Conservation (phyloP, 1,140 invertebrate genomes). For the Drosophila parabipectinata region DNA sequence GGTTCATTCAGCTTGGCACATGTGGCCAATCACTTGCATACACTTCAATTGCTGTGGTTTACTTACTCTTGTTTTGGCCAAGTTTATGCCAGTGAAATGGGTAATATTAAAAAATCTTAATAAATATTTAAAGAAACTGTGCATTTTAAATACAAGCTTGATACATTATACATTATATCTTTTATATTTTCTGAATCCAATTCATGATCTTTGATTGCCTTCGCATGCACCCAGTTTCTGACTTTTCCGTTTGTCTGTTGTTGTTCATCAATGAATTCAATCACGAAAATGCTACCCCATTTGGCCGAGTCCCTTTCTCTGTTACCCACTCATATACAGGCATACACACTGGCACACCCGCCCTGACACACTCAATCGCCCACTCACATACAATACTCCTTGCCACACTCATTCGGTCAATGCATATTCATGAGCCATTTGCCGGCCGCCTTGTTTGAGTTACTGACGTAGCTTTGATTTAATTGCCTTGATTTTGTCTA, state of each 20-base stretch:
- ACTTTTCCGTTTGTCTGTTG: slow-evolving; percentile 21
- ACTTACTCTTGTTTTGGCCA: not conserved
- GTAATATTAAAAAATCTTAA: not conserved
- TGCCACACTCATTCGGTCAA: slow-evolving; percentile 53
- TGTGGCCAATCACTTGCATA: slow-evolving; percentile 79
- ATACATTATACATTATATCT: not conserved
- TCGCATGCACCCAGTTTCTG: slow-evolving; percentile 10
- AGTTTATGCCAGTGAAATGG: not conserved
- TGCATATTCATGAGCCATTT: slow-evolving; percentile 74
- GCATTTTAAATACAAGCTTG: not conserved
- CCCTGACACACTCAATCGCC: slow-evolving; percentile 5
- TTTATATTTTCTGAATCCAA: not conserved
- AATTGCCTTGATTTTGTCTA: slow-evolving; percentile 75
- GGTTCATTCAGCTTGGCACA: slow-evolving; percentile 68
- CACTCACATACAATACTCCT: slow-evolving; percentile 28
- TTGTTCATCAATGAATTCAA: slow-evolving; percentile 81
- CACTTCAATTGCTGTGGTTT: slow-evolving; percentile 72
- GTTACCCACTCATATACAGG: slow-evolving; percentile 17
- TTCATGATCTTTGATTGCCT: not conserved
- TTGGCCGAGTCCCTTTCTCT: slow-evolving; percentile 35
- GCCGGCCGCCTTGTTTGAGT: slow-evolving; percentile 64
- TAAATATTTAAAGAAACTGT: not conserved
- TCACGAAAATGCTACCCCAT: slow-evolving; percentile 73
- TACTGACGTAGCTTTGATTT: slow-evolving; percentile 78
- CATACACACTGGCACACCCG: slow-evolving; percentile 1